Conservation (phyloP, 64 coral and sea anemone genomes). For the Montipora capricornis region DNA sequence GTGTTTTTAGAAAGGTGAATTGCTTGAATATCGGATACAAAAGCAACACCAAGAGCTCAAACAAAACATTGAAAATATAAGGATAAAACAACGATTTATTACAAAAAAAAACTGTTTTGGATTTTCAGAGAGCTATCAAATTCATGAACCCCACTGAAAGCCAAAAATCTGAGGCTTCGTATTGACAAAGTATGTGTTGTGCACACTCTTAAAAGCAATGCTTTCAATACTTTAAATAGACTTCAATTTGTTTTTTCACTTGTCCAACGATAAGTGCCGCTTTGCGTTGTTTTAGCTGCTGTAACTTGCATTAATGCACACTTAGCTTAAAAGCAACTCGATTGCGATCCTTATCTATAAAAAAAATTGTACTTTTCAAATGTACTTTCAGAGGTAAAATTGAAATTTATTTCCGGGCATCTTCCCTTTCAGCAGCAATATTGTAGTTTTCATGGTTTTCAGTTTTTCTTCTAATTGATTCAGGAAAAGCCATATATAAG, state of each 20-base stretch:
- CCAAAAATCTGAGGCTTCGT: background rate
- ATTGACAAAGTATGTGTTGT: background rate
- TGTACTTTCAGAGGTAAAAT: slow-evolving; percentile 16
- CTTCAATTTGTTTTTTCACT: slow-evolving; percentile 36
- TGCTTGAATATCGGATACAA: slow-evolving; percentile 44
- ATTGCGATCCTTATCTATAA: slow-evolving; percentile 17
- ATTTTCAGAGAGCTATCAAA: background rate
- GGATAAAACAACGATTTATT: background rate
- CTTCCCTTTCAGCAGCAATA: background rate
- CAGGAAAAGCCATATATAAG: no score
- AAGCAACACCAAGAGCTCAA: slow-evolving; percentile 39
- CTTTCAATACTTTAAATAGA: slow-evolving; percentile 37
- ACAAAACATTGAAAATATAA: slow-evolving; percentile 37
- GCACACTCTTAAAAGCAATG: slow-evolving; percentile 21
- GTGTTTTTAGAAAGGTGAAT: slow-evolving; percentile 40
- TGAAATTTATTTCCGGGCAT: slow-evolving; percentile 26
- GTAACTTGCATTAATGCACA: slow-evolving; percentile 38
- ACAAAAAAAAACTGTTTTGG: background rate
- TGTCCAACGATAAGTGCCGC: slow-evolving; percentile 48
- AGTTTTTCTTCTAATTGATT: background rate
- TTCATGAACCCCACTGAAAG: background rate
- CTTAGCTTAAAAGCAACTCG: slow-evolving; percentile 54
- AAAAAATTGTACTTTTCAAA: slow-evolving; percentile 38
- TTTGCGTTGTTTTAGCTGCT: slow-evolving; percentile 47
- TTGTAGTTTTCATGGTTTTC: background rate